Conservation (phyloP, 2,888 invertebrate species). For the Tachina fera region DNA sequence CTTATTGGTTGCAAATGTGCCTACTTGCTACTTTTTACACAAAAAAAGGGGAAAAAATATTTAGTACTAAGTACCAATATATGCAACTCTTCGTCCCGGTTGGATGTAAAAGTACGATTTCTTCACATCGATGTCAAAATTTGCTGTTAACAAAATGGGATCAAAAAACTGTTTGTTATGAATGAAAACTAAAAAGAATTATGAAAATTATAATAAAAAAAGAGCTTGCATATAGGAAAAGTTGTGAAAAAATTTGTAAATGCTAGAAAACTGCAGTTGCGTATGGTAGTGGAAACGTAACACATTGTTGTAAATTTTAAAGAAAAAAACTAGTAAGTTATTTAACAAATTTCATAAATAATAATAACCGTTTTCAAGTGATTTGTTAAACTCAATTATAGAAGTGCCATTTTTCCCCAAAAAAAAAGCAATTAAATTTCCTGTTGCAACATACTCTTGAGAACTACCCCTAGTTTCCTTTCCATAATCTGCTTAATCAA, state of each 20-base stretch:
- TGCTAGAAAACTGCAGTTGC: slow-evolving; percentile 58
- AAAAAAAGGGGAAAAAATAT: too few species aligned
- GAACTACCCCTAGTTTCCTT: slow-evolving; percentile 18
- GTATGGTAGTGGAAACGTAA: slow-evolving; percentile 58
- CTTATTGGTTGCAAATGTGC: too few species aligned
- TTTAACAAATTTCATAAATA: slow-evolving; percentile 31
- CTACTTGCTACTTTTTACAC: too few species aligned
- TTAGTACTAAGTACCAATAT: too few species aligned
- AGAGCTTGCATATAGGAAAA: slow-evolving; percentile 48
- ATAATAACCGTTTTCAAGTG: background rate
- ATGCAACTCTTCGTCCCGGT: too few species aligned
- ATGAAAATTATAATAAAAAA: slow-evolving; percentile 37
- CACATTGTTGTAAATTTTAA: slow-evolving; percentile 46
- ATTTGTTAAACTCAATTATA: background rate
- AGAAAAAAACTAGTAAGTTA: slow-evolving; percentile 48
- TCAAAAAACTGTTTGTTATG: slow-evolving; percentile 59
- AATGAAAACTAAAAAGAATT: slow-evolving; percentile 42
- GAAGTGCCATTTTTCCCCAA: background rate
- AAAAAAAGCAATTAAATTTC: background rate
- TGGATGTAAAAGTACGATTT: too few species aligned
- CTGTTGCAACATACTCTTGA: slow-evolving; percentile 11
- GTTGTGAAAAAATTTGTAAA: slow-evolving; percentile 47
- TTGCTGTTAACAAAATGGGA: slow-evolving; percentile 2
- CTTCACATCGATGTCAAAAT: slow-evolving; percentile 41
- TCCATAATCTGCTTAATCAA: slow-evolving; percentile 44